Conservation (phyloP, 53 echinoderm and acorn worm species). For the Pentamera pediparva region DNA sequence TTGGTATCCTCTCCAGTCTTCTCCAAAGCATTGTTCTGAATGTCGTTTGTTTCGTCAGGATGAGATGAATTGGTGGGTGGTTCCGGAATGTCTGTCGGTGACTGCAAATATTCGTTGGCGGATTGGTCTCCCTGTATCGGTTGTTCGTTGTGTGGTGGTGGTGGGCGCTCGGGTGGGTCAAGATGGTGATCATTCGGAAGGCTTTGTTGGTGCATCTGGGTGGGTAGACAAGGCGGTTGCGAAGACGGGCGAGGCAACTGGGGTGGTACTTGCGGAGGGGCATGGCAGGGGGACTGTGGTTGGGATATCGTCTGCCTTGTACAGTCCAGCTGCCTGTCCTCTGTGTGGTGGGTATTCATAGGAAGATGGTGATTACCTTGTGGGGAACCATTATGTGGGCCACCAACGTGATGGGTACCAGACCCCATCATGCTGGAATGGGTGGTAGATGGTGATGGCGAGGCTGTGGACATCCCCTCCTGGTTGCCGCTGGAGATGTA, state of each 20-base stretch:
- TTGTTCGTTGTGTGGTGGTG: neutral
- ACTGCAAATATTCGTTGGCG: no score
- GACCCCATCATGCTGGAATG: neutral
- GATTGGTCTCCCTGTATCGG: neutral
- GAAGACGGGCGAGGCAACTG: neutral
- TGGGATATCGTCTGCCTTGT: neutral
- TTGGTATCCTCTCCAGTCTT: neutral
- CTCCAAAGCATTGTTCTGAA: no score
- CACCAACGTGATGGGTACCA: conserved; percentile 5
- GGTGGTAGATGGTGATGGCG: conserved; percentile 7
- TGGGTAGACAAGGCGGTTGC: conserved; percentile 5
- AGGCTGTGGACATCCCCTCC: neutral
- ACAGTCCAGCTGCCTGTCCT: neutral
- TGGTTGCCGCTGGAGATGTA: neutral
- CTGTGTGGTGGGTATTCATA: neutral
- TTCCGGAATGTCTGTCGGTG: neutral
- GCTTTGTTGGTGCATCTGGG: no score
- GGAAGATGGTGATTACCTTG: no score
- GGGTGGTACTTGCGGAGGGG: neutral
- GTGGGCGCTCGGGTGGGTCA: neutral
- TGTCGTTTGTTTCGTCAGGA: no score
- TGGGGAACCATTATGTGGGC: neutral
- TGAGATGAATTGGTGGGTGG: no score
- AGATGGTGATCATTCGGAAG: neutral
- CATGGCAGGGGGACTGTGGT: neutral